Evolutionary conservation across 2,113 vertebrate genomes (phyloP).

Genomic region (Isurus oxyrinchus): DNA sequence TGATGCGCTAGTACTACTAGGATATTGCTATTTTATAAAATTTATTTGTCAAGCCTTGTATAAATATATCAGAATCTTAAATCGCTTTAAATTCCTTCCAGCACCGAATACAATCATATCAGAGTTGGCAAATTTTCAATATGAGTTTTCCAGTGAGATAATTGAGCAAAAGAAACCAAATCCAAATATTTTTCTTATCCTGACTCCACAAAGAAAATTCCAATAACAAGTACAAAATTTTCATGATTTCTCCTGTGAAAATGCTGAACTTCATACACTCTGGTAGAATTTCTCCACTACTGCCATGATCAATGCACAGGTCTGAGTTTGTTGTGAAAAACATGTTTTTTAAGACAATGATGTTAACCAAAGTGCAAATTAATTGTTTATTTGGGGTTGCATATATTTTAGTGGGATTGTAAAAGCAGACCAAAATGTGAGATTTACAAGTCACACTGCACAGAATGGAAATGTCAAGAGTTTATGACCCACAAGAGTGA

Average conservation of each 20-base stretch:
- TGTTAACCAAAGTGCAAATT: background rate
- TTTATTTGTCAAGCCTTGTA: background rate
- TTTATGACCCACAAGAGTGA: background rate
- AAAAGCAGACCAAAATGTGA: background rate
- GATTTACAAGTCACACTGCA: background rate
- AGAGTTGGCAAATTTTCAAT: background rate
- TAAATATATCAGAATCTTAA: background rate
- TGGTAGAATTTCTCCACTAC: background rate
- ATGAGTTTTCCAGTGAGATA: background rate
- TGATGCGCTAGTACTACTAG: background rate
- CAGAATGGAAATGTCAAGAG: background rate
- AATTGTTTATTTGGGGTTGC: background rate
- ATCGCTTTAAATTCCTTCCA: background rate
- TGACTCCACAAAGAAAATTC: background rate
- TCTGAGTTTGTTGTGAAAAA: background rate
- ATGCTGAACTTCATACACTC: background rate
- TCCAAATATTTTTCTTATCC: background rate
- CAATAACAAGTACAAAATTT: background rate
- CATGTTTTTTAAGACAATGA: background rate
- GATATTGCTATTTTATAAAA: background rate
- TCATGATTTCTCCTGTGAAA: background rate
- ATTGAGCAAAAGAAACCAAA: background rate
- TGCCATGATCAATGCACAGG: background rate
- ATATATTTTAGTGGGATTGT: background rate
- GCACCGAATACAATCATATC: background rate